Evolutionary conservation across 2,797 vertebrate genomes (phyloP).

Genomic region (Paguma larvata): DNA sequence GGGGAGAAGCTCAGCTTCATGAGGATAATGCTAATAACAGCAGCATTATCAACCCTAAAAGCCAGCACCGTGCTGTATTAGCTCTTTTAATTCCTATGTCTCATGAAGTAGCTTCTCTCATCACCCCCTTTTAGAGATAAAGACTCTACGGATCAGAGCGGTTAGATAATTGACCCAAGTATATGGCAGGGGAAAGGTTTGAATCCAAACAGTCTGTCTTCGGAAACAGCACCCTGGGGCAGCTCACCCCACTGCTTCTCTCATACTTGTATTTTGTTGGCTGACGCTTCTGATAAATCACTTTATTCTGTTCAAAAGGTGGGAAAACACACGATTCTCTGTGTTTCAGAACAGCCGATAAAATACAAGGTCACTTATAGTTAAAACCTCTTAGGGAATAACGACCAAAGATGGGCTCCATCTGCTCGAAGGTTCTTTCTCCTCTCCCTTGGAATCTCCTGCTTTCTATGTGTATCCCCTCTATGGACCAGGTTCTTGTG

Average conservation of each 20-base stretch:
- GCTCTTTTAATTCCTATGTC: background rate
- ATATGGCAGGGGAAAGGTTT: background rate
- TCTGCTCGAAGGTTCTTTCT: background rate
- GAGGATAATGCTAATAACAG: background rate
- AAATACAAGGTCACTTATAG: background rate
- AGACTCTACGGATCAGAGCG: background rate
- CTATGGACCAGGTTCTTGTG: background rate
- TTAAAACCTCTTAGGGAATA: background rate
- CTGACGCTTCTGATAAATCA: background rate
- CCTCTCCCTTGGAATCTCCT: background rate
- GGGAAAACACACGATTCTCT: background rate
- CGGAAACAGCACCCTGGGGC: background rate
- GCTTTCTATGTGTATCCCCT: too few species aligned
- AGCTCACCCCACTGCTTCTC: background rate
- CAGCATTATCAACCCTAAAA: background rate
- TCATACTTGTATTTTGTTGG: background rate
- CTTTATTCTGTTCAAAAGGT: background rate
- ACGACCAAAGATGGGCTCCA: background rate
- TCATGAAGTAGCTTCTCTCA: background rate
- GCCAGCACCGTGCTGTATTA: background rate
- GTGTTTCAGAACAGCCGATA: background rate
- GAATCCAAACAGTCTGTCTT: background rate
- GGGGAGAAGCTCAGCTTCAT: background rate
- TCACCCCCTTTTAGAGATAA: background rate
- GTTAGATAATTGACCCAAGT: background rate